Evolutionary conservation across 2,113 vertebrate species (phyloP).

Genomic region (Athene cunicularia): DNA sequence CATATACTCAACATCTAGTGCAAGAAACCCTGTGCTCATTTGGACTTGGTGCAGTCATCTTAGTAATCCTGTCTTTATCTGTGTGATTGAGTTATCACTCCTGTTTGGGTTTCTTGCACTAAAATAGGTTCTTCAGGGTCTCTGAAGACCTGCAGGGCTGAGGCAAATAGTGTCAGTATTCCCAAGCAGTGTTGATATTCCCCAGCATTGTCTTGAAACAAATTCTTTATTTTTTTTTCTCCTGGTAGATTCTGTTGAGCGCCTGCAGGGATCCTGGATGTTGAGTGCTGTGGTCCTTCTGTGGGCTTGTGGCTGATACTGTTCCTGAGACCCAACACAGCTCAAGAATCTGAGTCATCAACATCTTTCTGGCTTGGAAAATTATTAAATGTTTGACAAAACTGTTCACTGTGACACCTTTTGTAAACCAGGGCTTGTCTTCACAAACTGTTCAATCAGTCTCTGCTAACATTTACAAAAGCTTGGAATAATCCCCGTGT

Average conservation of each 20-base stretch:
- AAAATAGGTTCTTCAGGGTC: background rate
- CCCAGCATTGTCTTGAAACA: background rate
- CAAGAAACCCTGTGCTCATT: background rate
- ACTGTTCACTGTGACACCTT: background rate
- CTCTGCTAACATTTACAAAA: slow-evolving; percentile 4
- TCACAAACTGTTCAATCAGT: background rate
- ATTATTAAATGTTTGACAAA: background rate
- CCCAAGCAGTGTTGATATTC: rapidly evolving
- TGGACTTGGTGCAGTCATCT: background rate
- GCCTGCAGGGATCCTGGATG: background rate
- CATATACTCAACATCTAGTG: rapidly evolving
- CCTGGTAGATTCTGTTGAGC: rapidly evolving
- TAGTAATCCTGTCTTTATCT: background rate
- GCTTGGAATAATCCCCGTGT: background rate
- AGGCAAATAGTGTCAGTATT: background rate
- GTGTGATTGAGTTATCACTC: background rate
- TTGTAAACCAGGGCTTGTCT: background rate
- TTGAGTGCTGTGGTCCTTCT: background rate
- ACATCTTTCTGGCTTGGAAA: background rate
- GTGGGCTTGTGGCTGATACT: rapidly evolving
- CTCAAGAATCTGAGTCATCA: background rate
- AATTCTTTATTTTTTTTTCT: background rate
- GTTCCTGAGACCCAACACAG: background rate
- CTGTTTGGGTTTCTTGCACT: background rate
- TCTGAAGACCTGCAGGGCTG: background rate